Evolutionary conservation across 2,797 vertebrate species (phyloP), one percentile per base, ranked within the genome.

Genomic region (Arrhamphus sclerolepis): DNA sequence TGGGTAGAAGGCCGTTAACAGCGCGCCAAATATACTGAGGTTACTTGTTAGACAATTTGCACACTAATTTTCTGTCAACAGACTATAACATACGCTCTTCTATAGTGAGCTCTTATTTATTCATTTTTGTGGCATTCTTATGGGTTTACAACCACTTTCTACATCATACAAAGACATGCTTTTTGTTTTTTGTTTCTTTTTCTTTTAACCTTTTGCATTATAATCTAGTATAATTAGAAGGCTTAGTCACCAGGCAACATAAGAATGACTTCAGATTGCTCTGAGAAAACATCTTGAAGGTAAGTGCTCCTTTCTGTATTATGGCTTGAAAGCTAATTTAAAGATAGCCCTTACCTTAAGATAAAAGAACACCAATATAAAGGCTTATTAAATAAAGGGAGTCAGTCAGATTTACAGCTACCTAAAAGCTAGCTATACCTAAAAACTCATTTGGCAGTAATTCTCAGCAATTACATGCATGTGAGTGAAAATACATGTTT

Each of bases 1-100:
- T 92, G 94, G 93, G 93, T 92, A 90, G 75, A 78, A 78, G 89
- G 93, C 93, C 90, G 89, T 93, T 89, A 94, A 92, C 83, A 39
- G 86, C 71, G 86, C 89, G 80, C 91, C 92, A 83, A 95, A 93
- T 92, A 92, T 85, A 94, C 92, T 85, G 89, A 93, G 93, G 92
- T 91, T 92, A 87, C 92, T 92, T 87, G 82, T 92, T 92, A 75
- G 92, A 93, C 89, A 91, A 86, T 92, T 89, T 92, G 87, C 80
- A 87, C 91, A 80, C 66, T 75, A 82, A 85, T 84, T 72, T 83
- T 86, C 74, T 75, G 74, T 83, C 88, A 77, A 74, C 69, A 56
- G 67, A 63, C 55, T 49, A 40, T 44, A 65, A 80, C 38, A 19
- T 44, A 10, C 50, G 58, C 52, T 64, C 38, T 46, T 49, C 38